Percentiles rank a stretch among this genome's conserved stretches.
Conservation (phyloP, 2,113 vertebrate species). For the Siniperca chuatsi region DNA sequence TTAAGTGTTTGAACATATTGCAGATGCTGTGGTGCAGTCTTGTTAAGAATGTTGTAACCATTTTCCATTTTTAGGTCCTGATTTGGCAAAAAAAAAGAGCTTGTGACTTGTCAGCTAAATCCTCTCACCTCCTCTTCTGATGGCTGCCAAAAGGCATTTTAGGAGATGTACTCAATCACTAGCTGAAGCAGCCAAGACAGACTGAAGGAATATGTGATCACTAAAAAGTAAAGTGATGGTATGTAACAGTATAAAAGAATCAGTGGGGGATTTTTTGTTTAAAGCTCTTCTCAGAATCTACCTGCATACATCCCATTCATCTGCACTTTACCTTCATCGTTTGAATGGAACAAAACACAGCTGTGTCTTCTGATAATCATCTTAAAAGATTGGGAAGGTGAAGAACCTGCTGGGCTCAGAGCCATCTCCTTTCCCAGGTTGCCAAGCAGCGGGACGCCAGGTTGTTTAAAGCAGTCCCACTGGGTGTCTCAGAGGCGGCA, state of each 20-base stretch:
- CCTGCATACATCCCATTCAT: conserved; percentile 26
- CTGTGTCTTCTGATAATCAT: conserved; percentile 67
- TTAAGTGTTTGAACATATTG: neutral
- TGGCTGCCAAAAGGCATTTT: neutral
- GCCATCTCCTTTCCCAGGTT: conserved; percentile 66
- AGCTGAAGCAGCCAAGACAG: conserved; percentile 3
- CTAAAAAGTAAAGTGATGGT: neutral
- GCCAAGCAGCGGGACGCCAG: conserved; percentile 66
- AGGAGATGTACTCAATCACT: conserved; percentile 6
- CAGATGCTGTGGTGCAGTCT: neutral
- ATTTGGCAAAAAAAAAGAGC: conserved; percentile 1
- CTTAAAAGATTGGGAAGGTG: conserved; percentile 63
- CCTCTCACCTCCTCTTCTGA: neutral
- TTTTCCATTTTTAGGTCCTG: neutral
- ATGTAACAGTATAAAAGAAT: neutral
- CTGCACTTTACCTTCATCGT: conserved; percentile 28
- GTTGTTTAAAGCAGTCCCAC: conserved; percentile 81
- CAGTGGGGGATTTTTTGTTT: conserved; percentile 18
- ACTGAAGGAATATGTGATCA: conserved; percentile 12
- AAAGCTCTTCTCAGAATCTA: conserved; percentile 23
- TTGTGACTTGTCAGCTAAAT: neutral
- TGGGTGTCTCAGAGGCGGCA: conserved; percentile 67
- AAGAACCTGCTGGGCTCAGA: conserved; percentile 68
- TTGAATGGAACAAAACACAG: conserved; percentile 52
- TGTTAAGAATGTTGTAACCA: neutral